Evolutionary conservation across 2,888 invertebrate genomes (phyloP).

Genomic region (Molorchus minor): DNA sequence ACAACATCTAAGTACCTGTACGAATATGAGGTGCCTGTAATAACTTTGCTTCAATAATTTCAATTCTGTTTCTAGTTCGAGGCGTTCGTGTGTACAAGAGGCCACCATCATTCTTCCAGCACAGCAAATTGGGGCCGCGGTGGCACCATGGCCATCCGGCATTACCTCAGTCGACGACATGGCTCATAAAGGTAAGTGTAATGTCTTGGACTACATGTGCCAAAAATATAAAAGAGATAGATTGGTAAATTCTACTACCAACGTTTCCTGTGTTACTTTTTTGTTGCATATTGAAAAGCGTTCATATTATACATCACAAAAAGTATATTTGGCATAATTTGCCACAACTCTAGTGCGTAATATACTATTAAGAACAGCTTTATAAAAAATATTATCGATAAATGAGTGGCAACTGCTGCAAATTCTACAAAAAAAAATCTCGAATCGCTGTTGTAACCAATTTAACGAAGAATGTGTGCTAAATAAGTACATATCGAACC

Average conservation of each 20-base stretch:
- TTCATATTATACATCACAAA: too few species aligned
- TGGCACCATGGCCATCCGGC: conserved; percentile 85
- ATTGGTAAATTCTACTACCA: too few species aligned
- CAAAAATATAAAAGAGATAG: not conserved
- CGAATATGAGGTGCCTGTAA: too few species aligned
- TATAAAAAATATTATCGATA: too few species aligned
- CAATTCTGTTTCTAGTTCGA: conserved; percentile 30
- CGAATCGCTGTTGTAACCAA: not conserved
- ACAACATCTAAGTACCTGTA: too few species aligned
- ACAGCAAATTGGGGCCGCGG: conserved; percentile 79
- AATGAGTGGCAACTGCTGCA: too few species aligned
- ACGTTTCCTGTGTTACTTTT: too few species aligned
- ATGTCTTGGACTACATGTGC: conserved; percentile 27
- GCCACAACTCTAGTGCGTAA: too few species aligned
- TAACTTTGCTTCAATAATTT: conserved; percentile 9
- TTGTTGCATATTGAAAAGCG: too few species aligned
- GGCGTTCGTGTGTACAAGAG: conserved; percentile 30
- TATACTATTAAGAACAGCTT: too few species aligned
- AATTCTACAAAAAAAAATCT: too few species aligned
- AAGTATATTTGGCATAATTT: too few species aligned
- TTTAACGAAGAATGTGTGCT: conserved; percentile 6
- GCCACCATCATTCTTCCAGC: conserved; percentile 76
- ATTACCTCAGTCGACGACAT: conserved; percentile 82
- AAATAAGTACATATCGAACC: conserved; percentile 22
- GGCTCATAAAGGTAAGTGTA: conserved; percentile 83